These are phyloP conservation scores for Protonibea diacanthus DNA, from an alignment of 2,797 vertebrate genomes.

Conservation along the genomic window DNA sequence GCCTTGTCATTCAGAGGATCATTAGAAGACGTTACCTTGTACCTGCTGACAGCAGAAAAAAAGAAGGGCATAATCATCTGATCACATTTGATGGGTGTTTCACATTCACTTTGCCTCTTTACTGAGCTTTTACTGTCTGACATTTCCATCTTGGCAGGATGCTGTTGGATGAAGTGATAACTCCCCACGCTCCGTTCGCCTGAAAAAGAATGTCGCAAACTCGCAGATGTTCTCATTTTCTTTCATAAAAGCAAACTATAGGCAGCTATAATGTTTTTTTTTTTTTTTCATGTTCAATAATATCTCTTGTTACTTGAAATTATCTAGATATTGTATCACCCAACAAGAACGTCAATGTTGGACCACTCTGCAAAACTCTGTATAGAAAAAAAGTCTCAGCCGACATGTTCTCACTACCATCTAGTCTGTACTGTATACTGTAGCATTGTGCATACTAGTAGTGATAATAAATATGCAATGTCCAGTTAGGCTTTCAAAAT, in stretches of 20 bases:
- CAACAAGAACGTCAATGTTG: not conserved
- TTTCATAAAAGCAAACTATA: not conserved
- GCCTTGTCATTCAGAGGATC: not conserved
- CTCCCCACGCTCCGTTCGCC: not conserved
- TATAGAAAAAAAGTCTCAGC: too few relatives aligned
- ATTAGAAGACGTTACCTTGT: not conserved
- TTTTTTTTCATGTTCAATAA: not conserved
- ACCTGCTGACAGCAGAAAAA: conserved; percentile 16
- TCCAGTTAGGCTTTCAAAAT: too few relatives aligned
- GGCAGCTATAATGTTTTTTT: not conserved
- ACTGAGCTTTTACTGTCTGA: conserved; percentile 22
- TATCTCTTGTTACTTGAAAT: not conserved
- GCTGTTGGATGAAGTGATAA: conserved; percentile 18
- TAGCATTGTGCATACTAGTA: too few relatives aligned
- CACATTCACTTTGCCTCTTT: conserved; percentile 6
- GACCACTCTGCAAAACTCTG: not conserved
- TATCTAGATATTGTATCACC: not conserved
- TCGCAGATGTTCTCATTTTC: not conserved
- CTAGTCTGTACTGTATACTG: too few relatives aligned
- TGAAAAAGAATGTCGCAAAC: conserved; percentile 2
- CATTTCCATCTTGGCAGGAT: conserved; percentile 31
- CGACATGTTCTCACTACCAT: too few relatives aligned
- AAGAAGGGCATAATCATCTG: conserved; percentile 19
- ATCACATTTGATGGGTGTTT: conserved; percentile 24
- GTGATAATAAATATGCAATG: too few relatives aligned